phyloP scores from a whole-genome alignment of 92 coral and sea anemone species.

The Phenganax stokvisi region DNA sequence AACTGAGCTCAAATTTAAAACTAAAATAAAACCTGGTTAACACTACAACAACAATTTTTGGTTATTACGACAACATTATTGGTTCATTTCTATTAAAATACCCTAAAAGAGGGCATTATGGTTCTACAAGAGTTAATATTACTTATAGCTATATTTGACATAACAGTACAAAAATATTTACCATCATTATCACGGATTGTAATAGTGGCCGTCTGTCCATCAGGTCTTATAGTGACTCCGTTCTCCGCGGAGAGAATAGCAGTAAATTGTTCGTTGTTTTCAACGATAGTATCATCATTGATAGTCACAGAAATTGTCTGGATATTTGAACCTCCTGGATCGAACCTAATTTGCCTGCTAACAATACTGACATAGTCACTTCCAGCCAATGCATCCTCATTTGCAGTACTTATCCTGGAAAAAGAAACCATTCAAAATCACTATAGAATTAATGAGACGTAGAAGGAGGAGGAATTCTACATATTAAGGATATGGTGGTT shows the following conservation, averaged over 20 bases:
- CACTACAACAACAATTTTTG: too few species aligned
- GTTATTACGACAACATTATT: too few species aligned
- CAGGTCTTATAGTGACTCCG: not conserved
- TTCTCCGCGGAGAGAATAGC: not conserved
- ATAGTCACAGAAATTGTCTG: not conserved
- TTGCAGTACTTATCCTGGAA: not conserved
- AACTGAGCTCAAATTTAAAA: too few species aligned
- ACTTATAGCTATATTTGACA: not conserved
- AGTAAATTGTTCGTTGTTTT: not conserved
- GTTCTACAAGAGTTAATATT: too few species aligned
- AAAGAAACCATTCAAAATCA: not conserved
- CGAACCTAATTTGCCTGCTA: not conserved
- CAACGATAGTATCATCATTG: not conserved
- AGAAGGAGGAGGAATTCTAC: not conserved
- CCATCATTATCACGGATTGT: not conserved
- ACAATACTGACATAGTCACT: not conserved
- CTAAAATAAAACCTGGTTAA: too few species aligned
- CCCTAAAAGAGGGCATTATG: too few species aligned
- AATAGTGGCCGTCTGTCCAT: not conserved
- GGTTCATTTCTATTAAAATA: too few species aligned
- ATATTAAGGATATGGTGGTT: not conserved
- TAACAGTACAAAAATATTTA: not conserved
- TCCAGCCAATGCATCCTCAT: constrained; percentile 4
- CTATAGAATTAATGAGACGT: not conserved
- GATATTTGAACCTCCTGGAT: not conserved